These are phyloP conservation scores for Syritta pipiens DNA, from an alignment of 2,888 invertebrate genomes.

Conservation along the genomic window DNA sequence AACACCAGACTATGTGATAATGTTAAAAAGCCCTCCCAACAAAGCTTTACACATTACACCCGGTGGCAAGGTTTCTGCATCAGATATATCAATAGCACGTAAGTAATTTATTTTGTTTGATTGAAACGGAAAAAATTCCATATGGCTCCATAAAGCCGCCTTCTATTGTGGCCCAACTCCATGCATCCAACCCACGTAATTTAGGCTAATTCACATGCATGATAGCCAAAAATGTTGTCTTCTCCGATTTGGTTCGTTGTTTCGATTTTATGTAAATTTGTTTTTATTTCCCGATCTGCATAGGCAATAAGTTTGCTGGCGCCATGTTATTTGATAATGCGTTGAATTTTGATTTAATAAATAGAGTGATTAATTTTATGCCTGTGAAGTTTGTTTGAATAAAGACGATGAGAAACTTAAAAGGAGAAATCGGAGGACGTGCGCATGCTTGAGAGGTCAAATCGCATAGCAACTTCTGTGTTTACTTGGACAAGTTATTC, in stretches of 20 bases:
- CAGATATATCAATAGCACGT: constrained; percentile 77
- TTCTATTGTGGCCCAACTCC: constrained; percentile 30
- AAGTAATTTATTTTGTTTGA: constrained; percentile 71
- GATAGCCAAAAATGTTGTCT: constrained; percentile 4
- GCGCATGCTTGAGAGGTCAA: too few species aligned
- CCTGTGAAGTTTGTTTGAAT: constrained; percentile 2
- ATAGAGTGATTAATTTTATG: constrained; percentile 55
- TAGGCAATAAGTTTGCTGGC: constrained; percentile 54
- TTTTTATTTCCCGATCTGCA: constrained; percentile 49
- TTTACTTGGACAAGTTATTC: constrained; percentile 18
- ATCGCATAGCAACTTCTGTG: too few species aligned
- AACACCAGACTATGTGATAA: constrained; percentile 76
- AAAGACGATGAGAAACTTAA: constrained; percentile 25
- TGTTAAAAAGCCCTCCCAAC: constrained; percentile 74
- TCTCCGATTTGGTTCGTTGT: constrained; percentile 47
- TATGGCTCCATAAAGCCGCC: too few species aligned
- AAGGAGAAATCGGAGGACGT: not conserved
- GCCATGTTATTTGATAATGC: constrained; percentile 46
- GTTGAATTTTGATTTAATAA: constrained; percentile 56
- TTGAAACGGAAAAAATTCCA: not conserved
- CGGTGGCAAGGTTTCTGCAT: constrained; percentile 76
- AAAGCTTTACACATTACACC: constrained; percentile 77
- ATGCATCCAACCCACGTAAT: constrained; percentile 62
- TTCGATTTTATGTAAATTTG: constrained; percentile 33
- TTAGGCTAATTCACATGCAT: constrained; percentile 47